phyloP scores from a whole-genome alignment of 2,888 invertebrate genomes.

The Nomada fabriciana region DNA sequence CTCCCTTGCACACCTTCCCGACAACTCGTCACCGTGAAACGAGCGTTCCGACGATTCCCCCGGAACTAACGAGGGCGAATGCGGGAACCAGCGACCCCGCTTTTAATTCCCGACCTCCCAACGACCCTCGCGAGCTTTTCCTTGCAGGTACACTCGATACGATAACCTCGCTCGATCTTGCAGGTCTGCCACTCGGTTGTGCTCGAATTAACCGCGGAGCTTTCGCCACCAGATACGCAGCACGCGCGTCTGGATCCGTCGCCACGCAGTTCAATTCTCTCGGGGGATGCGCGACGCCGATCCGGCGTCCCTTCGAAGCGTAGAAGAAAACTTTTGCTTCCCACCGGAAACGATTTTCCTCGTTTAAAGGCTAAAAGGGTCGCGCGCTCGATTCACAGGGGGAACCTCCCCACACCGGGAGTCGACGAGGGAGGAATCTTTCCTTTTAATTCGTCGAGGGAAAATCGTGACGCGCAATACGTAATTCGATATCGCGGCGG shows the following conservation, averaged over 20 bases:
- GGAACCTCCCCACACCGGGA: neutral
- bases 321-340: constrained; percentile 9
- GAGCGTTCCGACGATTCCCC: constrained; percentile 46
- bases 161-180: constrained; percentile 10
- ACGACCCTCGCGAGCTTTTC: constrained; percentile 34
- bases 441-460: constrained; percentile 39
- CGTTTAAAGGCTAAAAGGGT: constrained; percentile 39
- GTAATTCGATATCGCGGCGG: constrained; percentile 28
- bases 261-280: too few species aligned
- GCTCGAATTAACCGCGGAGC: constrained; percentile 12
- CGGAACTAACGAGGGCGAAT: constrained; percentile 53
- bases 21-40: constrained; percentile 31
- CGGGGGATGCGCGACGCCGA: neutral
- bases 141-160: neutral
- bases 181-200: neutral
- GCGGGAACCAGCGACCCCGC: constrained; percentile 36
- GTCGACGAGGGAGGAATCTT: constrained; percentile 33
- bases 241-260: too few species aligned
- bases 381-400: neutral
- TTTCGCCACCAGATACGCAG: too few species aligned
- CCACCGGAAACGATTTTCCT: constrained; percentile 14
- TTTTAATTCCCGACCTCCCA: constrained; percentile 57
- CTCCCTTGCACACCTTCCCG: constrained; percentile 17
- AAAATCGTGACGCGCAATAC: constrained; percentile 30
- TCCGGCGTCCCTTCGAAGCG: neutral